Evolutionary conservation across 2,113 vertebrate species (phyloP), one percentile per base, ranked within the genome.

Genomic region (Labeo catla): DNA sequence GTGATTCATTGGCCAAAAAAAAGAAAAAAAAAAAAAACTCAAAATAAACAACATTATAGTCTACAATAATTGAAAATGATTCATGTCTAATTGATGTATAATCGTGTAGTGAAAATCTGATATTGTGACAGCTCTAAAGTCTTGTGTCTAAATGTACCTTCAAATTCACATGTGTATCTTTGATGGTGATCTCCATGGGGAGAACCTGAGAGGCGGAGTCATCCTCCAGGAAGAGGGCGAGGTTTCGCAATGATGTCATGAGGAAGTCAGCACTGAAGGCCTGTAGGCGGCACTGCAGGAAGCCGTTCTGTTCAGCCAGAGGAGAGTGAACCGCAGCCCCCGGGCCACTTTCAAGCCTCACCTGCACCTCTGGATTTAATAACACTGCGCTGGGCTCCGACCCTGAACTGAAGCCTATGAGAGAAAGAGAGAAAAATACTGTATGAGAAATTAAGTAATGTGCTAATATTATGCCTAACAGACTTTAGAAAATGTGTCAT

Each of bases 161-260:
- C 84, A 99, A 90, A 90, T 98, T 94, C 90, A 99, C 93, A 87
- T 93, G 96, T n/a, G 96, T 94, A 91, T 98, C 96, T 89, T 92
- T 95, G 93, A 99, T 92, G 86, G 96, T 95, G 93, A 99, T 98
- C 93, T 97, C 96, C 98, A 99, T 98, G 81, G 98, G 98, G 94
- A 99, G 95, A 83, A 98, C 96, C 92, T 96, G 95, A 36, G 97
- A 94, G 0, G 96, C 92, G 6, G 95, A 94, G 93, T 98, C 96
- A 81, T 98, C 98, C 92, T 98, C 97, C 90, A 99, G 93, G 94
- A 99, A 99, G 92, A 95, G 94, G 11, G 97, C 94, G 89, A 99
- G 96, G 93, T 99, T 99, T 59, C 93, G 93, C 82, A 99, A 94
- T 76, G 97, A 97, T 88, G 98, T 98, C 39, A 95, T 97, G 89